Conservation (phyloP, 2,113 vertebrate genomes). For the Ploceus nigricollis region DNA sequence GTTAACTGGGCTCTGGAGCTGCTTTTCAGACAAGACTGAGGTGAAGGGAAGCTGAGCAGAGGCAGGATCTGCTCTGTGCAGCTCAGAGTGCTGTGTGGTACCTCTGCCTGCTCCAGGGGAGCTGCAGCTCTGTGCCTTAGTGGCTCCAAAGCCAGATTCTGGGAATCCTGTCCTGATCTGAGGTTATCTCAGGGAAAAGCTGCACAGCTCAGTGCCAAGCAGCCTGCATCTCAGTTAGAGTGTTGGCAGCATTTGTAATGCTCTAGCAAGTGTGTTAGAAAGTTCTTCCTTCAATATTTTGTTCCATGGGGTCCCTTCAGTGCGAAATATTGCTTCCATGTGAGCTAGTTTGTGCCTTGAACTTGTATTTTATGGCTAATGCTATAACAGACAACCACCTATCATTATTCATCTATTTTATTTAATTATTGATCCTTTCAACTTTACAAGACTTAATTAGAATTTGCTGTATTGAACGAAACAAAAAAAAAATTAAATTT, state of each 20-base stretch:
- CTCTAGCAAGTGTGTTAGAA: neutral
- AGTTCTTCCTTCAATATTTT: neutral
- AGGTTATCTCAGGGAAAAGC: neutral
- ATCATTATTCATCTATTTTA: constrained; percentile 28
- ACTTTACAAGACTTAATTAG: constrained; percentile 60
- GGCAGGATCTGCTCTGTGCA: neutral
- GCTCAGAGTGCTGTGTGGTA: neutral
- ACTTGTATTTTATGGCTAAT: neutral
- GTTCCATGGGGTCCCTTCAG: neutral
- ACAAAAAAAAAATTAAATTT: constrained; percentile 45
- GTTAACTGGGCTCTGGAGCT: neutral
- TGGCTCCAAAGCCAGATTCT: neutral
- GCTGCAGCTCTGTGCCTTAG: neutral
- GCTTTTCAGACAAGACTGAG: neutral
- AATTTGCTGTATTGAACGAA: constrained; percentile 49
- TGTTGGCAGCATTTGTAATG: neutral
- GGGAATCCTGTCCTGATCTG: neutral
- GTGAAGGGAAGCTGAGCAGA: neutral
- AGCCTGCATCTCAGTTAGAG: neutral
- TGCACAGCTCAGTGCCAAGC: neutral
- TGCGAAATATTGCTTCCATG: neutral
- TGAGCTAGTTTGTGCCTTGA: neutral
- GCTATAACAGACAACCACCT: neutral
- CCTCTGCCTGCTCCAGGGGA: neutral
- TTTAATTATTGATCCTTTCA: constrained; percentile 66